These are phyloP conservation scores for Habroteleia sp. DNA, from an alignment of 2,888 invertebrate species.

Conservation along the genomic window DNA sequence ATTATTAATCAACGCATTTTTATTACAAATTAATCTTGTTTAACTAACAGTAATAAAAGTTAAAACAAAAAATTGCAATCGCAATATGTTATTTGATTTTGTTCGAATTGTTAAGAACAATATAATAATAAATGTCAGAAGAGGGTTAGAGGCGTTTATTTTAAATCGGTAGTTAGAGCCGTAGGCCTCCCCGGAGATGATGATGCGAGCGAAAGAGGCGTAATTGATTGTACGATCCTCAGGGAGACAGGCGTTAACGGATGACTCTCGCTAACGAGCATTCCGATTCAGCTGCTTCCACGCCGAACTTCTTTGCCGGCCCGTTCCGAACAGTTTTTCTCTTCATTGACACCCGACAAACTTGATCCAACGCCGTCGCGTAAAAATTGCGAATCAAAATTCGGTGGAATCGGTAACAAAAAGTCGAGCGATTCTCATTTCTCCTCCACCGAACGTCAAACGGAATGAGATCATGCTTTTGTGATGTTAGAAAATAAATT, in stretches of 20 bases:
- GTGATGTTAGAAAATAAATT: no score
- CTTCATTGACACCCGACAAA: constrained; percentile 56
- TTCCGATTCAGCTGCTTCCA: constrained; percentile 74
- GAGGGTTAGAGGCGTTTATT: constrained; percentile 73
- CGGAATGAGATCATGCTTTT: no score
- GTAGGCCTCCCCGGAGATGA: constrained; percentile 78
- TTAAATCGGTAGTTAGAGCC: constrained; percentile 78
- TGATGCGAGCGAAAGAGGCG: constrained; percentile 78
- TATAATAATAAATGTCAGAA: constrained; percentile 52
- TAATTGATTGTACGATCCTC: constrained; percentile 81
- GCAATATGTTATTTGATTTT: no score
- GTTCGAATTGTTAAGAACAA: constrained; percentile 40
- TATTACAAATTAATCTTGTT: no score
- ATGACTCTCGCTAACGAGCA: constrained; percentile 81
- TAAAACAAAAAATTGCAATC: constrained; percentile 24
- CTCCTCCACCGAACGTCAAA: no score
- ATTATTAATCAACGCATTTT: no score
- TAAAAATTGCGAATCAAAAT: constrained; percentile 11
- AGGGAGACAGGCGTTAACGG: constrained; percentile 81
- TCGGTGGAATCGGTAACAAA: background rate
- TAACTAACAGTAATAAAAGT: constrained; percentile 6
- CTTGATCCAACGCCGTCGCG: constrained; percentile 26
- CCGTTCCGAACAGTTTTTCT: constrained; percentile 52
- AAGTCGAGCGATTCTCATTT: no score
- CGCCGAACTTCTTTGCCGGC: constrained; percentile 60